phyloP scores from a whole-genome alignment of 1,140 invertebrate species.

The Drosophila ogumai region DNA sequence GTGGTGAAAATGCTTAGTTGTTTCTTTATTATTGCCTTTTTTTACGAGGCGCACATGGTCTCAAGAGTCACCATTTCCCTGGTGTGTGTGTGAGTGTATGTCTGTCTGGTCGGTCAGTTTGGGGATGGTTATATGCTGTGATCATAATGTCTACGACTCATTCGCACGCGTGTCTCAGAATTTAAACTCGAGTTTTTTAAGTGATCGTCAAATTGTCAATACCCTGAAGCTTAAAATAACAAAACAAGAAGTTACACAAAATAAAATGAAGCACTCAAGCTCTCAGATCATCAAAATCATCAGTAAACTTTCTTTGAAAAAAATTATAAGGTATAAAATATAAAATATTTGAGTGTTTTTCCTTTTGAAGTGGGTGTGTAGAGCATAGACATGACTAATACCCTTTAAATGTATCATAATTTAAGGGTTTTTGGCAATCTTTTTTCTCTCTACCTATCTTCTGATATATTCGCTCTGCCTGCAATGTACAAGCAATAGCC shows the following conservation, averaged over 20 bases:
- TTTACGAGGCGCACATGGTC: slow-evolving; percentile 59
- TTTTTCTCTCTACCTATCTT: neutral
- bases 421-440: neutral
- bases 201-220: slow-evolving; percentile 10
- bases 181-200: slow-evolving; percentile 2
- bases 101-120: slow-evolving; percentile 15
- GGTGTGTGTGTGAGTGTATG: slow-evolving; percentile 4
- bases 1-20: slow-evolving; percentile 49
- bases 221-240: neutral
- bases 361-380: neutral
- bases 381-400: neutral
- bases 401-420: neutral
- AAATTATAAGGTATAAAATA: slow-evolving; percentile 8
- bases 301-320: slow-evolving; percentile 7
- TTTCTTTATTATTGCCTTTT: slow-evolving; percentile 49
- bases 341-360: slow-evolving; percentile 15
- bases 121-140: slow-evolving; percentile 9
- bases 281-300: neutral
- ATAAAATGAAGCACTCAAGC: slow-evolving; percentile 3
- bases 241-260: neutral
- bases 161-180: slow-evolving; percentile 38
- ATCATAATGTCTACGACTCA: slow-evolving; percentile 56
- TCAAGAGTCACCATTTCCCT: slow-evolving; percentile 25
- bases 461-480: neutral
- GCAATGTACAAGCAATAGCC: slow-evolving; percentile 1